Conservation (phyloP, 92 coral and sea anemone genomes). For the Plumapathes pennacea region DNA sequence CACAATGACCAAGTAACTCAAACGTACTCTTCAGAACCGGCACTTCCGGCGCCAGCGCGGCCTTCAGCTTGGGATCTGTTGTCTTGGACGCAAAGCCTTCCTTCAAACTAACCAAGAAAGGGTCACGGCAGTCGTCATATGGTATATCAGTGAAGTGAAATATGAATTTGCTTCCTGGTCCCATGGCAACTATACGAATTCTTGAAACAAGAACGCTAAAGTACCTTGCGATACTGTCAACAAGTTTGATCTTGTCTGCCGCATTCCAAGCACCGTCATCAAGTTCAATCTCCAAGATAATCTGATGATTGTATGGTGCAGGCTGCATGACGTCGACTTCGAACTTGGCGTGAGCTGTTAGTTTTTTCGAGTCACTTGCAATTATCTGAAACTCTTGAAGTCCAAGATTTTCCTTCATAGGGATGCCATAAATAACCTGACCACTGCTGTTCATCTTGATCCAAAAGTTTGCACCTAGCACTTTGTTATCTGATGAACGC, state of each 20-base stretch:
- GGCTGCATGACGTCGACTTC: conserved; percentile 39
- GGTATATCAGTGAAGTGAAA: conserved; percentile 30
- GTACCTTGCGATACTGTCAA: conserved; percentile 33
- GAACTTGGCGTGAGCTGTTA: conserved; percentile 27
- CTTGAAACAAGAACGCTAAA: conserved; percentile 25
- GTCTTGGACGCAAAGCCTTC: conserved; percentile 6
- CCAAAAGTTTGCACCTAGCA: conserved; percentile 68
- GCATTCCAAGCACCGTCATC: conserved; percentile 40
- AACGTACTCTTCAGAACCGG: conserved; percentile 56
- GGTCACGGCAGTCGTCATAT: conserved; percentile 3
- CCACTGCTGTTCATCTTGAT: conserved; percentile 50
- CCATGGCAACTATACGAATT: conserved; percentile 41
- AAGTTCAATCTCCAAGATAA: conserved; percentile 33
- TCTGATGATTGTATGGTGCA: conserved; percentile 26
- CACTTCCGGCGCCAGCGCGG: conserved; percentile 61
- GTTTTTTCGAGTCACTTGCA: conserved; percentile 61
- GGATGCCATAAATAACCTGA: conserved; percentile 68
- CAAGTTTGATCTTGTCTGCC: conserved; percentile 35
- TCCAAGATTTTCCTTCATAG: conserved; percentile 30
- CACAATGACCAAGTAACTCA: conserved; percentile 55
- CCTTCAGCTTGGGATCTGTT: conserved; percentile 51
- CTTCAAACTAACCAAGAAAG: neutral
- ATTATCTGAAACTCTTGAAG: conserved; percentile 38
- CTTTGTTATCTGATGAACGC: conserved; percentile 43
- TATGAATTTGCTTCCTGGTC: conserved; percentile 21